Base-by-base conservation (phyloP, 2,797 vertebrate genomes). In the Clarias pachynema region DNA sequence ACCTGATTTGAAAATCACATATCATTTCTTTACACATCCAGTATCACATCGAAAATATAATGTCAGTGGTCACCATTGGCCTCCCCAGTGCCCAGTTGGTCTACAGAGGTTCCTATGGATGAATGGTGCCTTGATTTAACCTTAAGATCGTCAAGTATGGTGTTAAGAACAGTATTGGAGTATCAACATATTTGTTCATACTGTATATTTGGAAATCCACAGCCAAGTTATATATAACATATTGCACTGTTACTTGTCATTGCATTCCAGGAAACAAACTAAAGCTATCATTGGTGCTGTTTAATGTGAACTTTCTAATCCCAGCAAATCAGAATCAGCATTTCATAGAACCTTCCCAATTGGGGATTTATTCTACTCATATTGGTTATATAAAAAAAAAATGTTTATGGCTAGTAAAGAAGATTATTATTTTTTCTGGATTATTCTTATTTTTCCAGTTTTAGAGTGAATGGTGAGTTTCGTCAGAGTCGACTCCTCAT, bases 301-400 rank as follows among this genome's bases (percentile, higher is more conserved):
- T 40, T 40, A 22, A 49, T 37, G 18, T 66, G 10, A 3, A 81
- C 63, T 29, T 29, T 34, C 34, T 7, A 62, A 40, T 79, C 37
- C 73, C 78, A 77, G n/a, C 83, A 86, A 70, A 87, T 89, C 88
- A 89, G 87, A 79, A 49, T 49, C 44, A 49, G 88, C 88, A 86
- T 83, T 84, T 82, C 59, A 72, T 24, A 83, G 49, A 78, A n/a
- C 22, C n/a, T 40, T 31, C 63, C 60, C 22, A 62, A 82, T 60
- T 73, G 16, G 6, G 53, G 31, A 59, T 44, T 26, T n/a, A 73
- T 73, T 26, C 72, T 18, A 16, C n/a, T 56, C 24, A 18, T 74
- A 29, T 29, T 29, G 26, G 44, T 74, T 49, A 53, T 53, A 57
- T 57, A 5, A 0, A 59, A 5, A 59, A 5, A 68, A n/a, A 24